A percentile compares a stretch with the other conserved stretches of the same genome.
phyloP scores from a whole-genome alignment of 1,140 invertebrate species.

The honey bee (Apis mellifera) region DNA sequence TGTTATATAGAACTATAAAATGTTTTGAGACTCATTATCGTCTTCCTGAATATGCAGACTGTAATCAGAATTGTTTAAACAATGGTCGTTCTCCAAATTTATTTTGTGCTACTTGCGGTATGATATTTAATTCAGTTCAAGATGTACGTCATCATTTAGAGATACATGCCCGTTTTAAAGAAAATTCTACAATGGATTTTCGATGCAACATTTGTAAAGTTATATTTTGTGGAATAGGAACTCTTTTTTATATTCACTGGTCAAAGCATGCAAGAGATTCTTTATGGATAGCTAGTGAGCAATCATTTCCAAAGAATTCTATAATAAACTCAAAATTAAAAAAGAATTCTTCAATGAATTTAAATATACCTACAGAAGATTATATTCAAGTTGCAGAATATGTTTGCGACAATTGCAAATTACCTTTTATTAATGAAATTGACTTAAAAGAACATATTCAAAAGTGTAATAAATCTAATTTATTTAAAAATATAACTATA shows the following conservation, averaged over 20 bases:
- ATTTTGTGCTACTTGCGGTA: constrained; percentile 70
- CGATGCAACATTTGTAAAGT: constrained; percentile 77
- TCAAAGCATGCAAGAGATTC: constrained; percentile 69
- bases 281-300: constrained; percentile 67
- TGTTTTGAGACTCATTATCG: constrained; percentile 75
- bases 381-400: constrained; percentile 72
- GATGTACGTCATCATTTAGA: constrained; percentile 70
- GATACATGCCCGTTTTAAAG: constrained; percentile 58
- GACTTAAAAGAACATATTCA: constrained; percentile 61
- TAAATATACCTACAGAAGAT: constrained; percentile 24
- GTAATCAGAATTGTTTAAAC: constrained; percentile 50
- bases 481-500: background rate
- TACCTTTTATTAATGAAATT: constrained; percentile 58
- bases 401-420: constrained; percentile 70
- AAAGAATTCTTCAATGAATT: constrained; percentile 7
- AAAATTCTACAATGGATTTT: constrained; percentile 58
- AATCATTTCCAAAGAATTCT: constrained; percentile 70
- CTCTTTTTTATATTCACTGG: constrained; percentile 74
- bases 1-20: constrained; percentile 69
- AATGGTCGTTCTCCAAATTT: constrained; percentile 64
- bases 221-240: constrained; percentile 72
- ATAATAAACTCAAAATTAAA: constrained; percentile 38
- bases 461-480: constrained; percentile 14
- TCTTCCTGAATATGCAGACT: constrained; percentile 26
- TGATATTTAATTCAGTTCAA: constrained; percentile 58